A percentile compares a stretch with the other conserved stretches of the same genome.
Evolutionary conservation across 2,797 vertebrate genomes (phyloP).

Genomic region (Semotilus atromaculatus): DNA sequence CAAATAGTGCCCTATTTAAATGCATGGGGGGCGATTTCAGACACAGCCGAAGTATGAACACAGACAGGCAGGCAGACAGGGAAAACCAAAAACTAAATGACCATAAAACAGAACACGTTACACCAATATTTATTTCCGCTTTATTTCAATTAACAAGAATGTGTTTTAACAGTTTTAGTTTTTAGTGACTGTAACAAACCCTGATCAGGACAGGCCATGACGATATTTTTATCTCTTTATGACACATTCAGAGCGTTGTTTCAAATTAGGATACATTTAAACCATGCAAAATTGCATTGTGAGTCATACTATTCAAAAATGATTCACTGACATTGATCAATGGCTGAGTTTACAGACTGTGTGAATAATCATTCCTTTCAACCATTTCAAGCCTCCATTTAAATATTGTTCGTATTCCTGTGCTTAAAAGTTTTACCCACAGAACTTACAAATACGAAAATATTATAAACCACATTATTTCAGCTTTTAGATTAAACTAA

Average conservation of each 20-base stretch:
- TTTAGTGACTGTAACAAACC: background rate
- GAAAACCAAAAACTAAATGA: background rate
- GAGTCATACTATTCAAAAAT: constrained; percentile 1
- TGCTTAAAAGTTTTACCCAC: constrained; percentile 73
- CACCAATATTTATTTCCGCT: background rate
- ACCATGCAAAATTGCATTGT: constrained; percentile 34
- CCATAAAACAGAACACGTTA: background rate
- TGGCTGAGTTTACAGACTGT: background rate
- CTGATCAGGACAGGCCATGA: background rate
- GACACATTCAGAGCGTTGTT: background rate
- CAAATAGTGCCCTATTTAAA: too few species aligned
- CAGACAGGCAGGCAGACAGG: background rate
- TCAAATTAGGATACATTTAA: constrained; percentile 1
- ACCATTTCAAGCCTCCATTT: constrained; percentile 5
- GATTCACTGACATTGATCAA: constrained; percentile 34
- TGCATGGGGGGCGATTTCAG: too few species aligned
- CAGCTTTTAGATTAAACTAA: constrained; percentile 78
- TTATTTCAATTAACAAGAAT: background rate
- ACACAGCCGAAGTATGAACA: too few species aligned
- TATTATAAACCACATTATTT: constrained; percentile 78
- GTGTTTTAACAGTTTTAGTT: background rate
- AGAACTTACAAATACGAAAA: constrained; percentile 79
- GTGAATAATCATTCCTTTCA: constrained; percentile 7
- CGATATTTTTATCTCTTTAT: background rate
- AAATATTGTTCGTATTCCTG: constrained; percentile 29